These are phyloP conservation scores for Agrochola lychnidis DNA, from an alignment of 2,888 invertebrate species.

Conservation along the genomic window DNA sequence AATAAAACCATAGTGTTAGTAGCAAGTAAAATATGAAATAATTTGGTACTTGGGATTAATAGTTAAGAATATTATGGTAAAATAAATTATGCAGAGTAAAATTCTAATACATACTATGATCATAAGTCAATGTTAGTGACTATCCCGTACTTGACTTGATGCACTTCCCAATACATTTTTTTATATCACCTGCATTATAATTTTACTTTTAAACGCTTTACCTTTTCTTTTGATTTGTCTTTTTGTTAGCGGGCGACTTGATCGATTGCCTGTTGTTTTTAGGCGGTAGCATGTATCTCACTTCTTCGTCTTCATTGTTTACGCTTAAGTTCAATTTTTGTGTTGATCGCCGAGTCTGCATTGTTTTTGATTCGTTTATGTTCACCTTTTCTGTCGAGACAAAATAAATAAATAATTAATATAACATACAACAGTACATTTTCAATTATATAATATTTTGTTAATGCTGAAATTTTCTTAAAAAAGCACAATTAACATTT, in stretches of 20 bases:
- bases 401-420: not conserved
- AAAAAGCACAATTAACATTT: not conserved
- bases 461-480: not conserved
- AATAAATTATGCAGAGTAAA: slow-evolving; percentile 43
- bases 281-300: slow-evolving; percentile 70
- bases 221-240: slow-evolving; percentile 59
- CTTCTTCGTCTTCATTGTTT: slow-evolving; percentile 52
- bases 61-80: slow-evolving; percentile 15
- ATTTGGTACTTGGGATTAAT: slow-evolving; percentile 9
- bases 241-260: slow-evolving; percentile 40
- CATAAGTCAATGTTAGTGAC: slow-evolving; percentile 11
- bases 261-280: slow-evolving; percentile 19
- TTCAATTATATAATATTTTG: not conserved
- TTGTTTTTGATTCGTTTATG: slow-evolving; percentile 34
- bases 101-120: slow-evolving; percentile 23
- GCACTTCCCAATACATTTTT: slow-evolving; percentile 14
- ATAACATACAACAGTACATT: not conserved
- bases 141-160: slow-evolving; percentile 29
- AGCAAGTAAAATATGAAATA: slow-evolving; percentile 20
- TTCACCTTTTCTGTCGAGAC: slow-evolving; percentile 48
- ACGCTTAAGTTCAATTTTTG: slow-evolving; percentile 38
- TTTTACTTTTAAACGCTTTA: slow-evolving; percentile 54
- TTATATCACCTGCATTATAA: slow-evolving; percentile 4
- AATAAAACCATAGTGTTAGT: not conserved
- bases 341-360: slow-evolving; percentile 52